Evolutionary conservation across 2,797 vertebrate species (phyloP).

Genomic region (Nasua narica): DNA sequence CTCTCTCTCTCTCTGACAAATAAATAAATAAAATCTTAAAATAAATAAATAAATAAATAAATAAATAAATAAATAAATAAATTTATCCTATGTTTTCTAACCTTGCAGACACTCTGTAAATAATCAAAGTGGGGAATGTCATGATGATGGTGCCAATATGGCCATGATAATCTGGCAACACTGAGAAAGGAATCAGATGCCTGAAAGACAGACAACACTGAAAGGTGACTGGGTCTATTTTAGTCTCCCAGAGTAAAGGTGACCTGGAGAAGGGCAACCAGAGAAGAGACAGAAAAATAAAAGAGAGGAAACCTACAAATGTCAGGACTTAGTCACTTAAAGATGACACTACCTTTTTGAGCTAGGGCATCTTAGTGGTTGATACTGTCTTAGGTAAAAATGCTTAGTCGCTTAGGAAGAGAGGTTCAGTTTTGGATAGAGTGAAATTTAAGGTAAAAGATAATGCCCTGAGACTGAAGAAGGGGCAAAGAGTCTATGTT

Average conservation of each 20-base stretch:
- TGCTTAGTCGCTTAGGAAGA: background rate
- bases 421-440: background rate
- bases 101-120: background rate
- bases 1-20: too few relatives aligned
- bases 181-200: conserved; percentile 21
- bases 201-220: background rate
- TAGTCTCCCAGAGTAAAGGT: background rate
- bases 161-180: background rate
- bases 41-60: too few relatives aligned
- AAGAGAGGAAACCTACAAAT: background rate
- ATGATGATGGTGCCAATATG: background rate
- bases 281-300: background rate
- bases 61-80: too few relatives aligned
- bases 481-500: background rate
- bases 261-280: conserved; percentile 9
- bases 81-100: background rate
- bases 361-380: background rate
- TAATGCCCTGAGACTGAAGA: background rate
- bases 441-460: background rate
- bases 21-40: too few relatives aligned
- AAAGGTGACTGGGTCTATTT: conserved; percentile 48
- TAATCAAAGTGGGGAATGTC: background rate
- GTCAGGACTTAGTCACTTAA: background rate
- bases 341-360: background rate
- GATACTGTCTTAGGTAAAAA: background rate